Percentiles rank a stretch among this genome's conserved stretches.
phyloP scores from a whole-genome alignment of 2,797 vertebrate species.

The Chelmon rostratus region DNA sequence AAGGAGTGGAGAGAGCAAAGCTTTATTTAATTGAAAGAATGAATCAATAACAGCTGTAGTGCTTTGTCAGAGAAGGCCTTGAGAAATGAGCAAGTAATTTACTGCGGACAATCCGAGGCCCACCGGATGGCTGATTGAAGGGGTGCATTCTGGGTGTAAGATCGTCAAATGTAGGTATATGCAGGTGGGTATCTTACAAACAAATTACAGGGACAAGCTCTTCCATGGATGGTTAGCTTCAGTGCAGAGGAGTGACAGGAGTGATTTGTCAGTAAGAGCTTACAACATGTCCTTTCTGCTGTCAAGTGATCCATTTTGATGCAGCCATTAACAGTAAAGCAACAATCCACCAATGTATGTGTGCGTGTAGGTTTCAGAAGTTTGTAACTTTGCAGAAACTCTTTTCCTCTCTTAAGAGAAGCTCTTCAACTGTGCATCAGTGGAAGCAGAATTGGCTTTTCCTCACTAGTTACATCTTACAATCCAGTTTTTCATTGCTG shows the following conservation, averaged over 20 bases:
- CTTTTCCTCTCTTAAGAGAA: constrained; percentile 38
- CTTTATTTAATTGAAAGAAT: constrained; percentile 91
- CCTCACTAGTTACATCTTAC: constrained; percentile 64
- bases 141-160: constrained; percentile 45
- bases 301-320: constrained; percentile 23
- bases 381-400: constrained; percentile 56
- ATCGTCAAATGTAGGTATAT: constrained; percentile 45
- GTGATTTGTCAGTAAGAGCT: constrained; percentile 11
- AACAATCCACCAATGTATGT: neutral
- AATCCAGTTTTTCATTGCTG: constrained; percentile 58
- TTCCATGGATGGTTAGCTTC: constrained; percentile 22
- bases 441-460: constrained; percentile 51
- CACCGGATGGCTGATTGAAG: constrained; percentile 74
- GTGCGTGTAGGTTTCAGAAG: constrained; percentile 39
- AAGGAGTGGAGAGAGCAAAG: constrained; percentile 84
- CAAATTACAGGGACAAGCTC: constrained; percentile 42
- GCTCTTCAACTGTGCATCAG: constrained; percentile 45
- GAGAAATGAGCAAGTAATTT: constrained; percentile 88
- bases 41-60: constrained; percentile 87
- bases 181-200: constrained; percentile 53
- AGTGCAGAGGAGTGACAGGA: constrained; percentile 15
- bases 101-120: constrained; percentile 76
- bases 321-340: constrained; percentile 10
- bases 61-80: constrained; percentile 84
- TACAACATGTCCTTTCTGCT: constrained; percentile 24